Percentiles rank a stretch among this genome's conserved stretches.
phyloP scores from a whole-genome alignment of 2,888 invertebrate genomes.

The Drosophila buzzatii region DNA sequence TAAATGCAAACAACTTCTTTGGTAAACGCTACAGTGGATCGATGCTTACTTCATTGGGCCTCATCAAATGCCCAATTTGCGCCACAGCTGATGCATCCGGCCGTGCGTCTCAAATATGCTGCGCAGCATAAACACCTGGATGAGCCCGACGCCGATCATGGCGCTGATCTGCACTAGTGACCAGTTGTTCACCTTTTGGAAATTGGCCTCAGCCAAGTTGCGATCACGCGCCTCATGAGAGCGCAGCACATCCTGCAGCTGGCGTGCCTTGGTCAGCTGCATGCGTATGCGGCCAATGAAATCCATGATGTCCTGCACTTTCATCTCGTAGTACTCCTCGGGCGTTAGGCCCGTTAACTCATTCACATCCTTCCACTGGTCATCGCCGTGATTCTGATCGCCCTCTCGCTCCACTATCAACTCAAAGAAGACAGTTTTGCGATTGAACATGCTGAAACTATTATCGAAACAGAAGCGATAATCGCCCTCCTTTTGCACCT shows the following conservation, averaged over 20 bases:
- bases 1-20: slow-evolving; percentile 51
- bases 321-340: slow-evolving; percentile 87
- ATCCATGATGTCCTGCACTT: slow-evolving; percentile 88
- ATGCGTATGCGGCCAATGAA: slow-evolving; percentile 88
- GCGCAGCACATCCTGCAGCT: slow-evolving; percentile 89
- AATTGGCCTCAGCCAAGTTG: slow-evolving; percentile 92
- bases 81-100: slow-evolving; percentile 83
- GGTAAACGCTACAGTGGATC: slow-evolving; percentile 34
- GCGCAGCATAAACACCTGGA: slow-evolving; percentile 92
- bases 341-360: slow-evolving; percentile 84
- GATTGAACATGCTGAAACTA: slow-evolving; percentile 92
- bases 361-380: slow-evolving; percentile 79
- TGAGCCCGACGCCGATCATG: slow-evolving; percentile 90
- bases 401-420: slow-evolving; percentile 89
- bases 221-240: slow-evolving; percentile 93
- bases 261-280: slow-evolving; percentile 87
- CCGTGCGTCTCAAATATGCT: slow-evolving; percentile 90
- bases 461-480: slow-evolving; percentile 96
- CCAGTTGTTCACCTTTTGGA: slow-evolving; percentile 92
- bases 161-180: slow-evolving; percentile 90
- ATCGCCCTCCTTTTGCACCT: slow-evolving; percentile 89
- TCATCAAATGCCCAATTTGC: slow-evolving; percentile 81
- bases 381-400: slow-evolving; percentile 86
- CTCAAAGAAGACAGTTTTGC: slow-evolving; percentile 94
- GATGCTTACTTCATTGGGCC: neutral